A percentile compares a stretch with the other conserved stretches of the same genome.
Evolutionary conservation across 1,140 invertebrate species (phyloP).

Genomic region (Trypoxylus dichotomus): DNA sequence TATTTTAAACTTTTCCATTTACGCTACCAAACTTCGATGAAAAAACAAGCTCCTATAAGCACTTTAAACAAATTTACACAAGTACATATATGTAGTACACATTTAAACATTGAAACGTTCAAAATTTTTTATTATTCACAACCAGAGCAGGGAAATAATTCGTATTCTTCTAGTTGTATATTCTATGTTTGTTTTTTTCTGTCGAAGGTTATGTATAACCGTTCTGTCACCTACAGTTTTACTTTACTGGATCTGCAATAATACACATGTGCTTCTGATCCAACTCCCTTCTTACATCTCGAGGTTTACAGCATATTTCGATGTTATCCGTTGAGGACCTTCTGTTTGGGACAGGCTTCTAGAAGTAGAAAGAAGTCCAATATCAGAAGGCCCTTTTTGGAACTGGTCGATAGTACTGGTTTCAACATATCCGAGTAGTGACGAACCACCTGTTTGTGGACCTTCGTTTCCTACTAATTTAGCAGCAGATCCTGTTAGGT

Average conservation of each 20-base stretch:
- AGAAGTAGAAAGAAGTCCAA: conserved; percentile 51
- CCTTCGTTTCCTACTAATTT: conserved; percentile 56
- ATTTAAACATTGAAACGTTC: neutral
- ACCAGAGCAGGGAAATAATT: neutral
- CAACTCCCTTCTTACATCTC: neutral
- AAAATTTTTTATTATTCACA: neutral
- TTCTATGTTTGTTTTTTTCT: neutral
- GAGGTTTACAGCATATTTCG: neutral
- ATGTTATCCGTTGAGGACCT: neutral
- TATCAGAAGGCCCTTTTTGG: conserved; percentile 68
- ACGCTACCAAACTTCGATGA: neutral
- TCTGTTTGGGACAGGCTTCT: conserved; percentile 39
- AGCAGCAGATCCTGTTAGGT: conserved; percentile 60
- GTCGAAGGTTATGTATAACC: neutral
- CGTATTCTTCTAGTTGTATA: neutral
- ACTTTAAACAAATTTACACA: neutral
- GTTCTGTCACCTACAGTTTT: neutral
- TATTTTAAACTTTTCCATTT: neutral
- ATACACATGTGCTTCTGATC: neutral
- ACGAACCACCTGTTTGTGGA: conserved; percentile 42
- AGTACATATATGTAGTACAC: neutral
- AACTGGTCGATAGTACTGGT: conserved; percentile 75
- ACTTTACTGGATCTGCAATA: no score
- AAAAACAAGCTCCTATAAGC: neutral
- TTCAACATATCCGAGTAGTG: conserved; percentile 67